Evolutionary conservation across 2,113 vertebrate species (phyloP).

Genomic region (Asarcornis scutulata): DNA sequence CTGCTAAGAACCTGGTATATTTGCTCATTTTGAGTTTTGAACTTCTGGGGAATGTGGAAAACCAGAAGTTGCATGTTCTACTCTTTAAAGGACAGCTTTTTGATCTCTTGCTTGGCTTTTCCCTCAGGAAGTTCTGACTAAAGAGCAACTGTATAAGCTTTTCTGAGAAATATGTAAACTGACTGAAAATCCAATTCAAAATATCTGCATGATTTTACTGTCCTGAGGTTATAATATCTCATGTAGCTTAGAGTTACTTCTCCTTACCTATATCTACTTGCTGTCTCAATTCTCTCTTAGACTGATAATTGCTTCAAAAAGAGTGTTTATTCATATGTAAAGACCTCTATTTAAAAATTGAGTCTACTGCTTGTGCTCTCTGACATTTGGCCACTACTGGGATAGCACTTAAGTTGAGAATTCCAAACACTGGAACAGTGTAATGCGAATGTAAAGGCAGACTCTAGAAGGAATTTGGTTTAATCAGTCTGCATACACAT

Average conservation of each 20-base stretch:
- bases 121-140: background rate
- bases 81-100: background rate
- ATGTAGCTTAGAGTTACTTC: background rate
- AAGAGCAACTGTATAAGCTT: background rate
- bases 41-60: background rate
- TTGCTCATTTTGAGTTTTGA: background rate
- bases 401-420: background rate
- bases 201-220: background rate
- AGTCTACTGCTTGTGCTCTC: background rate
- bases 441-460: background rate
- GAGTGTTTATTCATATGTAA: background rate
- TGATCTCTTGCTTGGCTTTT: constrained; percentile 18
- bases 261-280: background rate
- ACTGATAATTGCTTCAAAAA: background rate
- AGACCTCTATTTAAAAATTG: background rate
- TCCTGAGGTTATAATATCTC: background rate
- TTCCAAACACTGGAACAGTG: background rate
- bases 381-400: background rate
- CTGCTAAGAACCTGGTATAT: background rate
- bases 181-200: background rate
- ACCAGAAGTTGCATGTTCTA: background rate
- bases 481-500: background rate
- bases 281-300: background rate
- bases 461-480: background rate
- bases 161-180: background rate